phyloP scores from a whole-genome alignment of 2,888 invertebrate genomes.

The Drosophila formosana region DNA sequence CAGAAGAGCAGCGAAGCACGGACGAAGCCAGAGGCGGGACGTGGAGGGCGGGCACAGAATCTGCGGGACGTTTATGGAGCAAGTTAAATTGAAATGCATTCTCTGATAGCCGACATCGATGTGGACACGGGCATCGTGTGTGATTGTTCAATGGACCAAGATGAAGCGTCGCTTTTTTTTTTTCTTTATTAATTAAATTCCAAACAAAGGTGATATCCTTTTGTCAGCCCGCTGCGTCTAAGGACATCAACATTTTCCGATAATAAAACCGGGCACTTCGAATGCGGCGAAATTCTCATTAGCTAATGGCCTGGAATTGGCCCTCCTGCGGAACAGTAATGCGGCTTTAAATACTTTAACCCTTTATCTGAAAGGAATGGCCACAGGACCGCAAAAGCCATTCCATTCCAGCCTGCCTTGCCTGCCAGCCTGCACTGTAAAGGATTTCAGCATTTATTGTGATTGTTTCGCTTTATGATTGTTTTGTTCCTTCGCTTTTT shows the following conservation, averaged over 20 bases:
- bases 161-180: slow-evolving; percentile 23
- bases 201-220: slow-evolving; percentile 56
- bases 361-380: slow-evolving; percentile 11
- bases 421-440: slow-evolving; percentile 22
- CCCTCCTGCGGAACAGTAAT: background rate
- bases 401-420: slow-evolving; percentile 38
- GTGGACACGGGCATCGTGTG: slow-evolving; percentile 26
- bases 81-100: slow-evolving; percentile 75
- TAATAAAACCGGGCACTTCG: slow-evolving; percentile 34
- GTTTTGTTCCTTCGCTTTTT: slow-evolving; percentile 11
- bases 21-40: background rate
- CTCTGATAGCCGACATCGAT: slow-evolving; percentile 30
- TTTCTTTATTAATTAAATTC: slow-evolving; percentile 74
- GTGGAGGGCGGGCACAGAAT: background rate
- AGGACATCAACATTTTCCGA: slow-evolving; percentile 34
- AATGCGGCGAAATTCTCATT: slow-evolving; percentile 55
- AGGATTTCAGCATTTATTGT: slow-evolving; percentile 66
- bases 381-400: slow-evolving; percentile 54
- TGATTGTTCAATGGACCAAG: slow-evolving; percentile 70
- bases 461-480: slow-evolving; percentile 67
- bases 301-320: slow-evolving; percentile 67
- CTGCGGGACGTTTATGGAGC: slow-evolving; percentile 42
- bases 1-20: slow-evolving; percentile 3
- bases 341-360: slow-evolving; percentile 37
- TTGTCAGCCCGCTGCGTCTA: slow-evolving; percentile 9